Base-by-base conservation (phyloP, 2,888 invertebrate species). In the Oegoconia quadripuncta region DNA sequence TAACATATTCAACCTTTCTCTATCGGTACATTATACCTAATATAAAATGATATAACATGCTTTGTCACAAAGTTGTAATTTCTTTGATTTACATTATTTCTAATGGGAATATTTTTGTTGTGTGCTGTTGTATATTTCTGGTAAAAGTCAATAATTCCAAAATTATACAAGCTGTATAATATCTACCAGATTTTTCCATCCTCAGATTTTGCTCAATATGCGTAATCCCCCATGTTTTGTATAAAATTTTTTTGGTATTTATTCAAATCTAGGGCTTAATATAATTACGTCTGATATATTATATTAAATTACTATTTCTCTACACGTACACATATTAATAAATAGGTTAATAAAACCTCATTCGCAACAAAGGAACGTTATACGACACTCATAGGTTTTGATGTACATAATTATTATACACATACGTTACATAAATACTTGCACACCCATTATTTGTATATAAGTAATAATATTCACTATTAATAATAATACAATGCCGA, bases 301-400 rank as follows among this genome's bases (percentile, higher is more conserved):
- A 30, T 61, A 61, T 53, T 59, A 59, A 49, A 48, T 48, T 53
- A 45, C 72, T 75, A 74, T 65, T 40, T 54, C n/a, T n/a, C 76
- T 80, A 77, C 69, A 74, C 72, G 68, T 72, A 71, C 56, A 71
- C 57, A 50, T 55, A 54, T 59, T 58, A 65, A 61, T 70, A 69
- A 61, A 64, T 55, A 65, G 73, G 69, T 74, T 74, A 75, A 75
- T 77, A 80, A 68, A 76, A 82, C 74, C 69, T 58, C 66, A 68
- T 71, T 66, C 63, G 70, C 68, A 74, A 74, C 72, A 79, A 75
- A 83, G 79, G 74, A 84, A 84, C 74, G 72, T 74, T 74, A 46
- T 65, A 82, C 81, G 68, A 83, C 82, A 86, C 60, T 56, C 59
- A 64, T 66, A 68, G 60, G 71, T 58, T n/a, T 59, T 63, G 52